A percentile compares a stretch with the other conserved stretches of the same genome.
Evolutionary conservation across 2,888 invertebrate species (phyloP).

Genomic region (Agriopis leucophaearia): DNA sequence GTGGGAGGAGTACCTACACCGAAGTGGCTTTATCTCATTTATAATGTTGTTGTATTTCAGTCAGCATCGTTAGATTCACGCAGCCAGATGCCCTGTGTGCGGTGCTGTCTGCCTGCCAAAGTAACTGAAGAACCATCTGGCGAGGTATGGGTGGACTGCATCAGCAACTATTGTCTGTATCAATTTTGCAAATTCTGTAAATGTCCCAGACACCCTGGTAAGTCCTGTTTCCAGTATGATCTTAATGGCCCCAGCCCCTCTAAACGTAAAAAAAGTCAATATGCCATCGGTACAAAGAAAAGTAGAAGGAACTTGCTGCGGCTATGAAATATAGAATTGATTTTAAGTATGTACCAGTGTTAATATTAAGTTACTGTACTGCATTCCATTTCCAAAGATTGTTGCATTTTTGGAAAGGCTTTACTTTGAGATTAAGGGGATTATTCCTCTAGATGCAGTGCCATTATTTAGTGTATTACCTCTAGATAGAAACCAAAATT

Average conservation of each 20-base stretch:
- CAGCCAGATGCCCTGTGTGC: constrained; percentile 72
- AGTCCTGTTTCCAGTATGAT: constrained; percentile 74
- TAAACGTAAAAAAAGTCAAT: constrained; percentile 75
- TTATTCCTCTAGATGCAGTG: constrained; percentile 40
- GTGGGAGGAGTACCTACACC: too few species aligned
- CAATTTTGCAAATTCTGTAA: constrained; percentile 84
- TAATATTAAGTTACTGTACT: constrained; percentile 52
- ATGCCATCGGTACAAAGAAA: constrained; percentile 73
- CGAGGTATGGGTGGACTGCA: constrained; percentile 86
- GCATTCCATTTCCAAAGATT: constrained; percentile 71
- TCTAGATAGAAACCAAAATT: constrained; percentile 38
- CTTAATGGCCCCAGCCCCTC: constrained; percentile 81
- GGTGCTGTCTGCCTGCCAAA: constrained; percentile 78
- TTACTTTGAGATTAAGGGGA: constrained; percentile 49
- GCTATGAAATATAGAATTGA: constrained; percentile 60
- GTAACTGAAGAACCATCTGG: constrained; percentile 72
- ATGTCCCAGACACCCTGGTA: constrained; percentile 74
- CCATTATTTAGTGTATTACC: constrained; percentile 41
- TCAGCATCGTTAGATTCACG: constrained; percentile 73
- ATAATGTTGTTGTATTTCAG: constrained; percentile 58
- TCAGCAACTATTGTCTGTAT: constrained; percentile 77
- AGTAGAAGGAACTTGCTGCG: constrained; percentile 78
- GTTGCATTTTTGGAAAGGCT: constrained; percentile 35
- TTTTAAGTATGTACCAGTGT: constrained; percentile 16
- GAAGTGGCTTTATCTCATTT: constrained; percentile 4